phyloP scores from a whole-genome alignment of 2,888 invertebrate species.

The Yponomeuta sedellus region DNA sequence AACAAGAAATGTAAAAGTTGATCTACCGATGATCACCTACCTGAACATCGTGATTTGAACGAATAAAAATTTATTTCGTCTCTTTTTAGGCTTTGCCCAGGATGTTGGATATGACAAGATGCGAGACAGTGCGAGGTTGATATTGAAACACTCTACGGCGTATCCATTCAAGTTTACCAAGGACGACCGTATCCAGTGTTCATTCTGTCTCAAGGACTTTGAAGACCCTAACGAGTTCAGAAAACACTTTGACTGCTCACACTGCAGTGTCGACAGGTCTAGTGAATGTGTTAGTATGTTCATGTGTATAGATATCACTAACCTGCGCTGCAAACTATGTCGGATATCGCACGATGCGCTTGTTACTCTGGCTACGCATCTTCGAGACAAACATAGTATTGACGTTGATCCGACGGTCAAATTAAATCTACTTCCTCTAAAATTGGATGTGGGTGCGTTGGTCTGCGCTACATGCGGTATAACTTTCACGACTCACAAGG shows the following conservation, averaged over 20 bases:
- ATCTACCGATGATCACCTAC: too few relatives aligned
- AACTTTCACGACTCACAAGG: conserved; percentile 49
- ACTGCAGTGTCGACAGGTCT: conserved; percentile 21
- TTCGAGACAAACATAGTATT: conserved; percentile 6
- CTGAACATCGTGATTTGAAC: background rate
- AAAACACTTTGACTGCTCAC: conserved; percentile 23
- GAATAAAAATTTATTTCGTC: background rate
- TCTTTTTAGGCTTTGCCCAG: background rate
- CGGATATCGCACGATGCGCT: background rate
- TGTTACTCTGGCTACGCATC: conserved; percentile 13
- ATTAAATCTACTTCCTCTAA: conserved; percentile 8
- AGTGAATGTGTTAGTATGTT: conserved; percentile 10
- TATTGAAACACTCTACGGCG: conserved; percentile 25
- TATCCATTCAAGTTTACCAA: conserved; percentile 23
- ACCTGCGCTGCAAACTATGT: conserved; percentile 17
- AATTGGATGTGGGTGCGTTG: background rate
- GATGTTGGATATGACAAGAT: background rate
- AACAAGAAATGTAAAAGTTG: too few relatives aligned
- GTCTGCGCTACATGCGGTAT: conserved; percentile 6
- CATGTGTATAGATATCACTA: conserved; percentile 18
- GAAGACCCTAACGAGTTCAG: conserved; percentile 23
- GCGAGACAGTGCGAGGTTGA: conserved; percentile 17
- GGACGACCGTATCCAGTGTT: conserved; percentile 17
- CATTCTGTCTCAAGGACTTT: conserved; percentile 23
- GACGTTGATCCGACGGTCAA: background rate